These are phyloP conservation scores for Phylloscopus collybita DNA, from an alignment of 2,797 vertebrate genomes.

Conservation along the genomic window DNA sequence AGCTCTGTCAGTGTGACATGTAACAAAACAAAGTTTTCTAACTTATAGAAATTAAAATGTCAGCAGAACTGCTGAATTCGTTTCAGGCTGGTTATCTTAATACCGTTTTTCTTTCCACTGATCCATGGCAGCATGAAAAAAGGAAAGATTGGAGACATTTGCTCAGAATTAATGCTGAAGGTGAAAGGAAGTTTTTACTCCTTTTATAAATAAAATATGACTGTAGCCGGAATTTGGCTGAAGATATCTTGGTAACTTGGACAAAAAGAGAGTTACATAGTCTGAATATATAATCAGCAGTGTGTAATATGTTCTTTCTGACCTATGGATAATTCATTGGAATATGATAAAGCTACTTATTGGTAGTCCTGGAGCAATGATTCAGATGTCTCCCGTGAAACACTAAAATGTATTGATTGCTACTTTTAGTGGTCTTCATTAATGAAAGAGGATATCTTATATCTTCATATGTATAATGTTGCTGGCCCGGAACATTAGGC, in stretches of 20 bases:
- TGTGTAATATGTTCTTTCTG: neutral
- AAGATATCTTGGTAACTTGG: neutral
- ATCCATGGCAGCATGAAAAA: neutral
- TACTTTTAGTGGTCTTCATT: neutral
- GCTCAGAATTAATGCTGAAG: neutral
- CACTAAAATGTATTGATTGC: neutral
- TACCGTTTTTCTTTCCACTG: conserved; percentile 10
- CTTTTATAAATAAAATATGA: neutral
- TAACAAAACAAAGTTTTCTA: neutral
- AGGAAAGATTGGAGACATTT: neutral
- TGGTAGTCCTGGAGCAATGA: neutral
- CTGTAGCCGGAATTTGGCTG: neutral
- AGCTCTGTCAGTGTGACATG: neutral
- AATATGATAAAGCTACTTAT: neutral
- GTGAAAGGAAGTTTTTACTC: neutral
- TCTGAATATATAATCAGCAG: neutral
- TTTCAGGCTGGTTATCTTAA: conserved; percentile 1
- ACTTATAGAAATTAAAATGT: neutral
- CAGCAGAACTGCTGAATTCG: neutral
- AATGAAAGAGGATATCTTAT: neutral
- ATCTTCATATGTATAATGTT: neutral
- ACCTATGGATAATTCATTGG: neutral
- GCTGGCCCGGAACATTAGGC: neutral
- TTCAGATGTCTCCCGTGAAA: neutral
- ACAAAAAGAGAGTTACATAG: neutral